Conservation (phyloP, 1,140 invertebrate genomes). For the Glossosoma conforme region DNA sequence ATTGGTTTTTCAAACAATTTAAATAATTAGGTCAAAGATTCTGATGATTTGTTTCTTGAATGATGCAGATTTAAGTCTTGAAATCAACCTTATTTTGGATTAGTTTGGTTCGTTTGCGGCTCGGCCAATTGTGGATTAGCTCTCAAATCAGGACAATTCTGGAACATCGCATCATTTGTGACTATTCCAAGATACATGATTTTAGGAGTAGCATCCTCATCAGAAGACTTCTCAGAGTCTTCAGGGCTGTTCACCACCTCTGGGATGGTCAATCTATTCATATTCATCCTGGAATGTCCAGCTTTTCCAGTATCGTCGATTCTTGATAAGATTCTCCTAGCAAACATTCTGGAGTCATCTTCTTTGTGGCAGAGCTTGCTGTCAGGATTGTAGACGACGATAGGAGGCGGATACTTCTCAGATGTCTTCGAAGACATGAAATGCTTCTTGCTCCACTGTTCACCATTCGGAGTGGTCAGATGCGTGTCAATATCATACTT, state of each 20-base stretch:
- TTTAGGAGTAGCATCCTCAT: conserved; percentile 28
- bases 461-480: conserved; percentile 21
- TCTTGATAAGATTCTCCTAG: too few species aligned
- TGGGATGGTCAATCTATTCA: conserved; percentile 19
- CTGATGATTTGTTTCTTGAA: too few species aligned
- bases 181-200: conserved; percentile 19
- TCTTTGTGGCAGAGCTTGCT: not conserved
- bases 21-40: too few species aligned
- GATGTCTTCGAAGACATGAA: conserved; percentile 17
- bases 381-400: not conserved
- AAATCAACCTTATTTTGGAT: too few species aligned
- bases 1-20: too few species aligned
- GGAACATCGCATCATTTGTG: conserved; percentile 19
- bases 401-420: not conserved
- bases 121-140: too few species aligned
- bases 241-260: not conserved
- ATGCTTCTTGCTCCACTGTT: conserved; percentile 27
- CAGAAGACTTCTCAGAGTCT: too few species aligned
- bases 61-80: too few species aligned
- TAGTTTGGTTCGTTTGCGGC: too few species aligned
- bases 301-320: not conserved
- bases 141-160: too few species aligned
- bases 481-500: conserved; percentile 21
- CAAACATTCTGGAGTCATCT: too few species aligned
- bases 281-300: not conserved